Evolutionary conservation across 2,797 vertebrate genomes (phyloP).

Genomic region (Potorous gilbertii): DNA sequence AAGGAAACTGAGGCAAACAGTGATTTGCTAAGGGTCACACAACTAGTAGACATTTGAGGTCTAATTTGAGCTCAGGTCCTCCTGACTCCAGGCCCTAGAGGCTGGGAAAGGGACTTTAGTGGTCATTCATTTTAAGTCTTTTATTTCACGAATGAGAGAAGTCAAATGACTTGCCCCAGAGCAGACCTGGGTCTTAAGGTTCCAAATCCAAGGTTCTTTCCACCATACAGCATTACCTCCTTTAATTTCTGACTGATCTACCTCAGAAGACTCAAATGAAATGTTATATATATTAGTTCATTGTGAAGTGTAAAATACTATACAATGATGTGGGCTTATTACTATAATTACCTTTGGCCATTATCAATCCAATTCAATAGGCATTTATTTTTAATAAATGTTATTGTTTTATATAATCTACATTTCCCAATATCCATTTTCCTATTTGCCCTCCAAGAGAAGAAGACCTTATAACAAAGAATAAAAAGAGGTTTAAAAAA

Average conservation of each 20-base stretch:
- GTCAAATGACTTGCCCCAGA: neutral
- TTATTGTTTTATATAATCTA: neutral
- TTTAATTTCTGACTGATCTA: neutral
- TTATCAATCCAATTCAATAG: neutral
- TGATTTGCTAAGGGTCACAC: fast-evolving
- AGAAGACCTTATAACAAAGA: neutral
- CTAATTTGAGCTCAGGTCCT: neutral
- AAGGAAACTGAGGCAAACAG: neutral
- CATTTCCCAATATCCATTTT: neutral
- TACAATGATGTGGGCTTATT: neutral
- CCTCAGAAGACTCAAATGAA: neutral
- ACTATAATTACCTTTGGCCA: neutral
- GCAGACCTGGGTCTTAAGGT: neutral
- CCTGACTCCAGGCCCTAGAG: neutral
- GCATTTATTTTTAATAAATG: neutral
- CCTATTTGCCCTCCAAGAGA: neutral
- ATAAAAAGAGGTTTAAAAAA: neutral
- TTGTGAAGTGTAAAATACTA: neutral
- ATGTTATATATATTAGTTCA: neutral
- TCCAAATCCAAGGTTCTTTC: neutral
- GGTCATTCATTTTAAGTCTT: neutral
- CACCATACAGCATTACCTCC: neutral
- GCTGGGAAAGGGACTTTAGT: neutral
- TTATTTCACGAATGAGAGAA: neutral
- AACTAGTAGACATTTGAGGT: neutral